Percentiles rank a stretch among this genome's conserved stretches.
These are phyloP conservation scores for Pangasius sanitwongsei DNA, from an alignment of 2,797 vertebrate species.

Conservation along the genomic window DNA sequence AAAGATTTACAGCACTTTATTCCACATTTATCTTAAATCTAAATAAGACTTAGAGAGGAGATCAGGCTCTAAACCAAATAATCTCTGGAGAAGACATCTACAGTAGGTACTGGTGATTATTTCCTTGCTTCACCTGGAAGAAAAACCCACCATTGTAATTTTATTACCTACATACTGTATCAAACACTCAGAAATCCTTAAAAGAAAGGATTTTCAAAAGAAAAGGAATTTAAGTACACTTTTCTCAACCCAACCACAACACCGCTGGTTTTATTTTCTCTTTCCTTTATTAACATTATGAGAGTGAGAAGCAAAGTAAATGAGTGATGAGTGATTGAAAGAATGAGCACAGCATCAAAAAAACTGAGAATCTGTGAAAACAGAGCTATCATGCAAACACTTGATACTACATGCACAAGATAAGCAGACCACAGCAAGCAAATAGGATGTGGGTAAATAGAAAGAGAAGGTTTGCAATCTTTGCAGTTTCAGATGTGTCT, in stretches of 20 bases:
- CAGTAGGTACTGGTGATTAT: neutral
- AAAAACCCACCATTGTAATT: neutral
- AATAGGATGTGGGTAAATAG: constrained; percentile 66
- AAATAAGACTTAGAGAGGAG: neutral
- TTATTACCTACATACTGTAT: neutral
- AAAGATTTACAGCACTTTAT: neutral
- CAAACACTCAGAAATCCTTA: neutral
- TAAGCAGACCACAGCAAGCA: constrained; percentile 62
- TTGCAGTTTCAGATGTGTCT: constrained; percentile 60
- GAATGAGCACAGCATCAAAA: neutral
- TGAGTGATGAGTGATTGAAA: neutral
- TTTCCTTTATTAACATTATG: constrained; percentile 1
- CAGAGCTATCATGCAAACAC: neutral
- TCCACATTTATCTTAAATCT: neutral
- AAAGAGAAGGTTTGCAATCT: constrained; percentile 64
- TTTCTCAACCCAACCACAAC: neutral
- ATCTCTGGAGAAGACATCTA: neutral
- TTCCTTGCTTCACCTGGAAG: neutral
- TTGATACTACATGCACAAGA: constrained; percentile 44
- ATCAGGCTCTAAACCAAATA: neutral
- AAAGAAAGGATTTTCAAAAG: constrained; percentile 7
- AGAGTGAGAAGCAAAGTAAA: constrained; percentile 1
- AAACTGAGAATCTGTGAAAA: neutral
- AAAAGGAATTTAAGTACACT: constrained; percentile 21
- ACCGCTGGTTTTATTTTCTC: neutral